Evolutionary conservation across 2,888 invertebrate genomes (phyloP), one percentile per base, ranked within the genome.

Genomic region (Ennomos erosarius): DNA sequence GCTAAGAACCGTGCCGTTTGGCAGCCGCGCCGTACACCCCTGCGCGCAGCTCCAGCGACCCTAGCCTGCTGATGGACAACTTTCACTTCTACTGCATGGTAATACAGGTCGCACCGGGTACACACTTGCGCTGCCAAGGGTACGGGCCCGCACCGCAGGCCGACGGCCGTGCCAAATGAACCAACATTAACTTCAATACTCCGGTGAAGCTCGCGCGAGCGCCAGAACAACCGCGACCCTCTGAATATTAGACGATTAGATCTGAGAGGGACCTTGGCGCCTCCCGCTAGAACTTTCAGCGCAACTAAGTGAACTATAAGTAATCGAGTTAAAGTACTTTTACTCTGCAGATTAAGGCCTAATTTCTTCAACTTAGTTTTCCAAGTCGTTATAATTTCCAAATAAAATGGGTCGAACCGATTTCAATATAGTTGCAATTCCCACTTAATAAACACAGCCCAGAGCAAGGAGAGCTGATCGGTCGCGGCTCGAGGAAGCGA

Each of bases 121-220:
- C 40, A 26, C 43, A 53, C 16, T 50, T 34, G 16, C 45, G 55
- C 51, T 50, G 44, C 37, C 34, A 50, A 42, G 43, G 54, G 58
- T 55, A 54, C 40, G 36, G 51, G 35, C 50, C 37, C 35, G 53
- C 55, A 62, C 58, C 62, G 58, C 58, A 59, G 51, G 39, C 45
- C 33, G 16, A 10, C 55, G 59, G 51, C 55, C 63, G 61, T 76
- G 81, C 82, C 81, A 81, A 81, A 80, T 78, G 75, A 76, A 71
- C 69, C 65, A 56, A 67, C 80, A 78, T 81, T 78, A 81, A 78
- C 74, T 79, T 63, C 66, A 61, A 68, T 65, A 67, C 55, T 61
- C 45, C 55, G 38, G 13, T 43, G 61, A 55, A 60, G 47, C 42
- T 43, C 59, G 12, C 62, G 43, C 45, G 37, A 33, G 13, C 62